Percentiles rank a stretch among this genome's conserved stretches.
These are phyloP conservation scores for Castor canadensis DNA, from an alignment of 2,113 vertebrate species.

Conservation along the genomic window DNA sequence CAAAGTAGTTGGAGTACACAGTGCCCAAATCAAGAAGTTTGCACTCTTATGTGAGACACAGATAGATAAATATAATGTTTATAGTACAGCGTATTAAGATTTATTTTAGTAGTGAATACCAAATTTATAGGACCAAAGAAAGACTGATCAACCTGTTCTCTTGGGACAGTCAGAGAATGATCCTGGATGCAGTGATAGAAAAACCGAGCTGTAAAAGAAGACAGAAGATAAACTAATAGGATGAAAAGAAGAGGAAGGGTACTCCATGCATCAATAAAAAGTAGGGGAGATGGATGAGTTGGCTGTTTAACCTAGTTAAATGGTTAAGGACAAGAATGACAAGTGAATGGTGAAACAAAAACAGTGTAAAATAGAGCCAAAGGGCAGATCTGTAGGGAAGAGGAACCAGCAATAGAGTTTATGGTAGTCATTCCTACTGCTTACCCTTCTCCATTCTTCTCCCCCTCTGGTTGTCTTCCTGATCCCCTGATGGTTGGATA, in stretches of 20 bases:
- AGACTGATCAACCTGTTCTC: background rate
- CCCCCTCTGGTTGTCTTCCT: background rate
- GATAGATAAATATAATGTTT: background rate
- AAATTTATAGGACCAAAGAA: background rate
- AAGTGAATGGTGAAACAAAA: background rate
- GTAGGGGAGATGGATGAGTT: background rate
- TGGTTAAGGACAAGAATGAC: background rate
- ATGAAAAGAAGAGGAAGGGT: background rate
- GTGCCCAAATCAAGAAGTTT: background rate
- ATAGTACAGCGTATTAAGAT: background rate
- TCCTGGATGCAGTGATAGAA: background rate
- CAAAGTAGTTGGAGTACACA: background rate
- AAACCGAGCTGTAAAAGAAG: background rate
- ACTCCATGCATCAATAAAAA: background rate
- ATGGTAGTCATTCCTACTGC: fast-evolving
- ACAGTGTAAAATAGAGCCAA: background rate
- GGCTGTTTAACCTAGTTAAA: background rate
- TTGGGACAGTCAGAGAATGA: background rate
- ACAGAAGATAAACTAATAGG: background rate
- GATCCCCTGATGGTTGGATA: background rate
- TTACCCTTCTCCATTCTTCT: fast-evolving
- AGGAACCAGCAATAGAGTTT: background rate
- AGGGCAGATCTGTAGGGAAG: background rate
- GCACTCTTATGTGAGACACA: background rate
- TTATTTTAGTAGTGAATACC: background rate